Conservation (phyloP, 2,113 vertebrate species). For the Otis tarda region DNA sequence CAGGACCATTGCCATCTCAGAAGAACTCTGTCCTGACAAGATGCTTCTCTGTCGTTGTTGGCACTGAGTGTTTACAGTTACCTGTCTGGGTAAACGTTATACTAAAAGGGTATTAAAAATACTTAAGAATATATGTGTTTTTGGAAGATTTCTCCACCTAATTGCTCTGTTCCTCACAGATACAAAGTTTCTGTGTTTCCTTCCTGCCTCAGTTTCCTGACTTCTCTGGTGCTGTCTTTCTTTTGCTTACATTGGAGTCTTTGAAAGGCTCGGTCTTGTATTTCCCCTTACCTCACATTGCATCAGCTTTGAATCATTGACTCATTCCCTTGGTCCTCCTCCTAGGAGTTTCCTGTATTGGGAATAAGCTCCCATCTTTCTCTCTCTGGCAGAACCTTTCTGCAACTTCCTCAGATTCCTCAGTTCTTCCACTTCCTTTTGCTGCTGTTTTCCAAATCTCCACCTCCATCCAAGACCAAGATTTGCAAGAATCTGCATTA, state of each 20-base stretch:
- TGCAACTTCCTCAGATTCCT: neutral
- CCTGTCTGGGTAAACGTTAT: neutral
- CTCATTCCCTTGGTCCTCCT: neutral
- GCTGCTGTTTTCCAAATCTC: neutral
- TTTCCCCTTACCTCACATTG: neutral
- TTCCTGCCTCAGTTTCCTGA: neutral
- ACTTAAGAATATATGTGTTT: neutral
- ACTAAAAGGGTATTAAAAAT: neutral
- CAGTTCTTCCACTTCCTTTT: neutral
- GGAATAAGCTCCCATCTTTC: neutral
- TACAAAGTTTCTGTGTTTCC: neutral
- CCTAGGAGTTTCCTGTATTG: neutral
- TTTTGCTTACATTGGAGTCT: neutral
- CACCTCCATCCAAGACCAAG: neutral
- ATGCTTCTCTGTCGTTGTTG: neutral
- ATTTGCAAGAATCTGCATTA: neutral
- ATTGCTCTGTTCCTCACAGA: neutral
- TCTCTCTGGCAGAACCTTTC: neutral
- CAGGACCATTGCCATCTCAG: rapidly evolving
- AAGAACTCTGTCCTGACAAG: neutral
- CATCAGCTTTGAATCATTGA: neutral
- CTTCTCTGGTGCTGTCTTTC: neutral
- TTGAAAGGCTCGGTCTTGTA: neutral
- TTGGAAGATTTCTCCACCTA: neutral
- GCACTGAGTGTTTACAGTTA: neutral